Conservation (phyloP, 2,797 vertebrate species). For the Parambassis ranga region DNA sequence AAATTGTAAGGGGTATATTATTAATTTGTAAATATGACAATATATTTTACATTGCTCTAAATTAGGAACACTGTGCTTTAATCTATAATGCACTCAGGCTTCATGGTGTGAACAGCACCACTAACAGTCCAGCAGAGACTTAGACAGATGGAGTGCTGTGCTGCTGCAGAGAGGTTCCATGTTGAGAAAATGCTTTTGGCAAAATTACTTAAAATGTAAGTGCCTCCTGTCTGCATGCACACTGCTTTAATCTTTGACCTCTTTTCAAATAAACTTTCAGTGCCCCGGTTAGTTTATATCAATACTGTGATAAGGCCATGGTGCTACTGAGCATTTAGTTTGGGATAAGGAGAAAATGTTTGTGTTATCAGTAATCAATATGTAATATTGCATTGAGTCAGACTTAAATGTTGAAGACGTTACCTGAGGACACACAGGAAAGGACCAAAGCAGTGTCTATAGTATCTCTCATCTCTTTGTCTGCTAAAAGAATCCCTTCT, state of each 20-base stretch:
- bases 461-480: constrained; percentile 39
- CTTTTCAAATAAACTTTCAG: neutral
- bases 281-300: neutral
- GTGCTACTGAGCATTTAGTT: neutral
- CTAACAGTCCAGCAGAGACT: constrained; percentile 1
- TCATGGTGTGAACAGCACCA: neutral
- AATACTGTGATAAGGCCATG: neutral
- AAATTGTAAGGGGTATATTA: constrained; percentile 13
- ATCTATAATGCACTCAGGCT: constrained; percentile 32
- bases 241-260: neutral
- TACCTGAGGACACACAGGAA: constrained; percentile 22
- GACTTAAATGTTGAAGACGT: neutral
- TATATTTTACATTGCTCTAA: constrained; percentile 8
- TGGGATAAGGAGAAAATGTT: neutral
- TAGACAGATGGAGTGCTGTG: neutral
- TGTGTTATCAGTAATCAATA: neutral
- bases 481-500: constrained; percentile 46
- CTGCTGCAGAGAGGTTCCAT: neutral
- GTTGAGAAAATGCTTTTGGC: neutral
- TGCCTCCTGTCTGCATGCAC: neutral
- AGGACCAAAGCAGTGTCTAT: constrained; percentile 32
- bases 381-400: neutral
- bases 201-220: neutral
- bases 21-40: constrained; percentile 24
- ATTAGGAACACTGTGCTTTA: constrained; percentile 8